Evolutionary conservation across 2,797 vertebrate species (phyloP).

Genomic region (Phoeniculus purpureus): DNA sequence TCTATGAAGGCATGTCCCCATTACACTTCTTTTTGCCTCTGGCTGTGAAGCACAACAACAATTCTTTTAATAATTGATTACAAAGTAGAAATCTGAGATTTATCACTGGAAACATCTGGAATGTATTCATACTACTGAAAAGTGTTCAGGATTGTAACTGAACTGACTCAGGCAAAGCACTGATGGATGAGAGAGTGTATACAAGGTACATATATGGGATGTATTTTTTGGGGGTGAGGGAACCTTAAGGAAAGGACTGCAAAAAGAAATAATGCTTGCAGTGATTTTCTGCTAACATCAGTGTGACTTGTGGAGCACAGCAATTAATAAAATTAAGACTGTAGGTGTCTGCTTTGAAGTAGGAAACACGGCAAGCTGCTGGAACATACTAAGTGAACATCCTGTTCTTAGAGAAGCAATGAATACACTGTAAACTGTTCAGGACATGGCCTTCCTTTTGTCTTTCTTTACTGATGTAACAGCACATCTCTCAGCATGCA

Average conservation of each 20-base stretch:
- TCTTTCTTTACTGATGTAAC: neutral
- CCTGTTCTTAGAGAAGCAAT: neutral
- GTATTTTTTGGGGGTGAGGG: neutral
- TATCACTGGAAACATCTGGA: neutral
- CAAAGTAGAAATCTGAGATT: neutral
- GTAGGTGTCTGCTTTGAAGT: neutral
- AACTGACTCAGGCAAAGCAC: neutral
- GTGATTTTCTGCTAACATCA: neutral
- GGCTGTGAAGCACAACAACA: neutral
- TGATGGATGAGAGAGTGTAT: neutral
- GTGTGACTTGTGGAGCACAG: neutral
- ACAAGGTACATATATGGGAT: neutral
- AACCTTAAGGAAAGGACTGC: neutral
- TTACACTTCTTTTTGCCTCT: neutral
- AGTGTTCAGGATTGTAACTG: neutral
- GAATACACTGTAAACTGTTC: neutral
- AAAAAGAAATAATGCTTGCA: neutral
- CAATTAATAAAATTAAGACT: constrained; percentile 13
- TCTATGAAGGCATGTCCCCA: neutral
- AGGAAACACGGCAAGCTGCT: neutral
- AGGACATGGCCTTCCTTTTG: neutral
- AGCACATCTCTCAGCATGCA: neutral
- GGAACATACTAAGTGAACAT: neutral
- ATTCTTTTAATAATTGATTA: neutral
- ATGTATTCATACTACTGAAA: neutral